Evolutionary conservation across 1,140 invertebrate genomes (phyloP), one percentile per base, ranked within the genome.

Genomic region (Cyphomyrmex costatus): DNA sequence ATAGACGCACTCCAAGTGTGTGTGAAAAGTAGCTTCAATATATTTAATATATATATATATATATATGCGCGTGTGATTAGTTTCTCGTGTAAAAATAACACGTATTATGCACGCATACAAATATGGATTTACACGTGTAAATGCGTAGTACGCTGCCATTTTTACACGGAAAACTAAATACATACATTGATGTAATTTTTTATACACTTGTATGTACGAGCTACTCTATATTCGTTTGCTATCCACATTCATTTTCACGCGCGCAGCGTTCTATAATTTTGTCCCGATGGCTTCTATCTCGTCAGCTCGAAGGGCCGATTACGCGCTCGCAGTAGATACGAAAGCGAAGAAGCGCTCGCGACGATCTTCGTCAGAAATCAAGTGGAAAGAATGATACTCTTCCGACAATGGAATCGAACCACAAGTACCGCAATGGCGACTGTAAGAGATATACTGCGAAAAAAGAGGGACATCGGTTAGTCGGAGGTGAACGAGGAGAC

Each of bases 341-440:
- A 65, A 27, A 42, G 36, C 27, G 30, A 58, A 73, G 56, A 60
- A 74, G 7, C n/a, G 10, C n/a, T 49, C 16, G 33, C 36, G 73
- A 53, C 21, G 46, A 85, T 77, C 49, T 85, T 85, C 82, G 82
- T 78, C 71, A 49, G 79, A 83, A 83, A 83, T 83, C 68, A 83
- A 74, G 79, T 83, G 79, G 79, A 83, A 83, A 83, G 68, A 83
- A 74, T 74, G 79, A 83, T 83, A 83, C 36, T 73, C 51, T 82
- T 36, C 66, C 66, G 66, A 82, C 79, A 83, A 74, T 83, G 68
- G 33, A 83, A 73, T 83, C 79, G 21, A 74, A 83, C 79, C 68
- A 49, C 79, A 83, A 83, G 79, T 46, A 60, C 70, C 68, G 68
- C 71, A 60, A 74, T 53, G 80, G 82, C 74, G 82, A 49, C 46